A percentile compares a stretch with the other conserved stretches of the same genome.
phyloP scores from a whole-genome alignment of 2,113 vertebrate genomes.

The Anarhynchus alexandrinus region DNA sequence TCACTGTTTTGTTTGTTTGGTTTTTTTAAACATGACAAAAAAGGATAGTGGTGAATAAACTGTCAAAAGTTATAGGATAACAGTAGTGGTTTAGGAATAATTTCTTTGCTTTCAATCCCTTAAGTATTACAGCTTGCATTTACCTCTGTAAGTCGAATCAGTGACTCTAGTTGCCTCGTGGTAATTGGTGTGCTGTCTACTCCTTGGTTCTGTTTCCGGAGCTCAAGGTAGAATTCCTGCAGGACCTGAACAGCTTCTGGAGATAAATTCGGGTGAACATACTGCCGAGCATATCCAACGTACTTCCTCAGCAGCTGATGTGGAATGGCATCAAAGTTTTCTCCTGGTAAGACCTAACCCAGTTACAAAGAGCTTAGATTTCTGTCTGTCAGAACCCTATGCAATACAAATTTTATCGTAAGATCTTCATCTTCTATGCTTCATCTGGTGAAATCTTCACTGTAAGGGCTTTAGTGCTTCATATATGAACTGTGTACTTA shows the following conservation, averaged over 20 bases:
- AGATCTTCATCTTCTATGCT: background rate
- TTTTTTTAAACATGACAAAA: background rate
- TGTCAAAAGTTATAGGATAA: background rate
- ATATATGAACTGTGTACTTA: background rate
- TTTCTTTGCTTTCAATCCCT: background rate
- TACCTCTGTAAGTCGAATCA: conserved; percentile 93
- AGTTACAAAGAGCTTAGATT: background rate
- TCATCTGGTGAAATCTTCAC: background rate
- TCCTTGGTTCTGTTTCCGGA: conserved; percentile 87
- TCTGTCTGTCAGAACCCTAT: background rate
- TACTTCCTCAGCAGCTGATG: conserved; percentile 92
- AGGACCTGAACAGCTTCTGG: conserved; percentile 86
- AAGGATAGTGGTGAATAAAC: background rate
- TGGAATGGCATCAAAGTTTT: conserved; percentile 87
- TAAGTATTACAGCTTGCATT: background rate
- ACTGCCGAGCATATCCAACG: conserved; percentile 92
- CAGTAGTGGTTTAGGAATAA: background rate
- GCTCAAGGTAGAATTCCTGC: conserved; percentile 92
- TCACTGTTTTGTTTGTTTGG: background rate
- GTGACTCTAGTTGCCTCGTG: conserved; percentile 92
- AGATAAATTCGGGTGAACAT: conserved; percentile 85
- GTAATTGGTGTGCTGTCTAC: conserved; percentile 92
- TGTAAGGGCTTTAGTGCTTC: background rate
- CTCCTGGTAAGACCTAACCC: conserved; percentile 79
- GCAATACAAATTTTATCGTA: background rate